A percentile compares a stretch with the other conserved stretches of the same genome.
Conservation (phyloP, 2,797 vertebrate genomes). For the Siniperca obscura region DNA sequence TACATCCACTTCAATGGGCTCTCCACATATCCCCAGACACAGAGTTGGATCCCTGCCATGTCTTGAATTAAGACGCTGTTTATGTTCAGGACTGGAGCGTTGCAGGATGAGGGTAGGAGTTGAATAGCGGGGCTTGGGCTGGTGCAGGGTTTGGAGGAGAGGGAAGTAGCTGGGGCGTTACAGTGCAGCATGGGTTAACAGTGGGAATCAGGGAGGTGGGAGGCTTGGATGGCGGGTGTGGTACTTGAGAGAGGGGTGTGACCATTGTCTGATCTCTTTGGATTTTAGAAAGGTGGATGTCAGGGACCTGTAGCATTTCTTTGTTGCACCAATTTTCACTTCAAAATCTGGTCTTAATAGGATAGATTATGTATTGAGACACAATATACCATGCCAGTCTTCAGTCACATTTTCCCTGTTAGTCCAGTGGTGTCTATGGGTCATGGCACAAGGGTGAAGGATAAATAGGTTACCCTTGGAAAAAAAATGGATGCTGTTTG, state of each 20-base stretch:
- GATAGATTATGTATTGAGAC: background rate
- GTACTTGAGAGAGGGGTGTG: conserved; percentile 4
- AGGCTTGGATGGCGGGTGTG: conserved; percentile 12
- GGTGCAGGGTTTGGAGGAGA: conserved; percentile 5
- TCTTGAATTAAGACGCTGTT: conserved; percentile 73
- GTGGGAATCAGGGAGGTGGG: conserved; percentile 5
- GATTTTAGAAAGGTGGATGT: conserved; percentile 3
- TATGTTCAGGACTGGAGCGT: conserved; percentile 58
- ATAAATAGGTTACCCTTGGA: background rate
- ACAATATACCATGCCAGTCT: background rate
- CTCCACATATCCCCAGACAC: conserved; percentile 52
- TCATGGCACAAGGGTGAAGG: background rate
- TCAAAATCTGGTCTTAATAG: background rate
- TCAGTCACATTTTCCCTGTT: background rate
- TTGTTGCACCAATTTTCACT: background rate
- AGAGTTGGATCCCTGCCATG: conserved; percentile 64
- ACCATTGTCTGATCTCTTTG: conserved; percentile 1
- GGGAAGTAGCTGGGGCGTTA: conserved; percentile 7
- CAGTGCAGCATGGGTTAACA: conserved; percentile 26
- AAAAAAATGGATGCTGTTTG: too few species aligned
- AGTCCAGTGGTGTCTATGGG: background rate
- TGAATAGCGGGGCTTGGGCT: background rate
- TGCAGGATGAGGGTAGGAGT: conserved; percentile 34
- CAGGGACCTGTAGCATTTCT: background rate
- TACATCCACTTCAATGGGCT: conserved; percentile 57